phyloP scores from a whole-genome alignment of 1,140 invertebrate species.

The Phocides pigmalion region DNA sequence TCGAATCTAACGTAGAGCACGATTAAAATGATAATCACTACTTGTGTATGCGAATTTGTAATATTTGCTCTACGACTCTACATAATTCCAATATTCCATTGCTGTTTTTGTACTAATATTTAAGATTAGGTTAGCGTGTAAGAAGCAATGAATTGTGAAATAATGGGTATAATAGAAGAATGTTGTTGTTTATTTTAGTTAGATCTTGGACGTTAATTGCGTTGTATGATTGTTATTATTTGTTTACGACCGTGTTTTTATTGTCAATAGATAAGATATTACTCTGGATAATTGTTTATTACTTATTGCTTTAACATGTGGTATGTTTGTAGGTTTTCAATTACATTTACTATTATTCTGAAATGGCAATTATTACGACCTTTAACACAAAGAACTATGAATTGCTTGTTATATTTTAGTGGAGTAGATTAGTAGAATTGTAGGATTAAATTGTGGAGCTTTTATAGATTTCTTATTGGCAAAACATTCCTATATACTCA shows the following conservation, averaged over 20 bases:
- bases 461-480: too few relatives aligned
- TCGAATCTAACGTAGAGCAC: conserved; percentile 31
- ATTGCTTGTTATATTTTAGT: too few relatives aligned
- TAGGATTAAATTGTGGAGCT: too few relatives aligned
- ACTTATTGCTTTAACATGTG: conserved; percentile 13
- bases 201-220: conserved; percentile 30
- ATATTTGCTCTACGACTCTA: conserved; percentile 9
- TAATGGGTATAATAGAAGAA: neutral
- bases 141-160: neutral
- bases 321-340: conserved; percentile 1
- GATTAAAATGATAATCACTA: conserved; percentile 32
- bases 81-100: neutral
- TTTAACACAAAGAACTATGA: too few relatives aligned
- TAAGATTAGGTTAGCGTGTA: neutral
- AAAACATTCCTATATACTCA: too few relatives aligned
- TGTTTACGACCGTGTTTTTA: conserved; percentile 31
- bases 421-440: too few relatives aligned
- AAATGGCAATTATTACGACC: too few relatives aligned
- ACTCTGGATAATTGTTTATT: conserved; percentile 14
- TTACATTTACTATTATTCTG: too few relatives aligned
- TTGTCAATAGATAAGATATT: conserved; percentile 31
- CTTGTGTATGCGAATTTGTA: conserved; percentile 30
- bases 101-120: neutral
- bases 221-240: conserved; percentile 31
- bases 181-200: conserved; percentile 23